Base-by-base conservation (phyloP, 2,113 vertebrate genomes). In the Phaethon lepturus region DNA sequence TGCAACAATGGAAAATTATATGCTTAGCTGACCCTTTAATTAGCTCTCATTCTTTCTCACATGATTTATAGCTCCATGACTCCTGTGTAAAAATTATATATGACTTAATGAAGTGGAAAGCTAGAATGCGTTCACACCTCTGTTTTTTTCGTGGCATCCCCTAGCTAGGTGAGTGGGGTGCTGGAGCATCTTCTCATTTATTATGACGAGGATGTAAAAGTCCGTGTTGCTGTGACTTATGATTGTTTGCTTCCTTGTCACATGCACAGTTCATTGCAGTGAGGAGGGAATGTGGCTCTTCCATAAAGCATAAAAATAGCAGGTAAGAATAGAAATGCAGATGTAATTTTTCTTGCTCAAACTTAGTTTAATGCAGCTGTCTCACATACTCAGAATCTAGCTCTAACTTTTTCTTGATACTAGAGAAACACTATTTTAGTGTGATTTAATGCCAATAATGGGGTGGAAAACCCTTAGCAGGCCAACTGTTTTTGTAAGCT, bases 21-120 rank as follows among this genome's bases (percentile, higher is more conserved):
- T 98, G 97, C 97, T 98, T 95, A 98, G 96, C 90, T 97, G 97
- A 96, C 97, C 94, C 89, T 98, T 98, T 98, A 98, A 99, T 99
- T 99, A 98, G 98, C 98, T 98, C 98, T 98, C 98, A 98, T 99
- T 99, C 98, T 98, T 98, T 99, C 98, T 97, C 80, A 60, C 50
- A 73, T 99, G 99, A 99, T 99, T 99, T 99, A 99, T 99, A 97
- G 91, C 88, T 97, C 94, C 94, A 86, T 35, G 68, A 68, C 52
- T 96, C 90, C 92, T 94, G 18, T 92, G 96, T 98, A 97, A 97
- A 98, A 98, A 97, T 98, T 97, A 98, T 98, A 82, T 97, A 98
- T 97, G 96, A 93, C 86, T 97, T 97, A 98, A 98, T 97, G 97
- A 96, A 93, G 72, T 88, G 64, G 90, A 97, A 97, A 93, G 73